A percentile compares a stretch with the other conserved stretches of the same genome.
These are phyloP conservation scores for Limenitis camilla DNA, from an alignment of 2,888 invertebrate genomes.

Conservation along the genomic window DNA sequence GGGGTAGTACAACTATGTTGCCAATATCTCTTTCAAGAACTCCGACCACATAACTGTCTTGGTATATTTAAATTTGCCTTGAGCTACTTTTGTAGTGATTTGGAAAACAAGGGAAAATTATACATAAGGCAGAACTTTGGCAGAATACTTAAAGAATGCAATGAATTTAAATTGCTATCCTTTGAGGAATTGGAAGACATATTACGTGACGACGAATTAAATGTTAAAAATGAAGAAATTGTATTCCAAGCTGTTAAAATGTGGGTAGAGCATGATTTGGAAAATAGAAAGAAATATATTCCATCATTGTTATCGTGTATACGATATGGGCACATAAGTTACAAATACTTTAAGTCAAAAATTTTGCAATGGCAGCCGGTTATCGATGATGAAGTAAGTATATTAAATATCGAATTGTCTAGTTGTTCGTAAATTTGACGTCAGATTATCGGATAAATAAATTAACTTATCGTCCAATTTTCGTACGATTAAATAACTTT, in stretches of 20 bases:
- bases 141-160: constrained; percentile 76
- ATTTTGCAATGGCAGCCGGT: constrained; percentile 73
- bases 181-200: constrained; percentile 77
- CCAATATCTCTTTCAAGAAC: constrained; percentile 76
- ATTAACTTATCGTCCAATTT: no score
- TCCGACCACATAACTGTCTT: constrained; percentile 80
- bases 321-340: constrained; percentile 78
- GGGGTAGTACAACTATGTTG: constrained; percentile 83
- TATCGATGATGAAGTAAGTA: constrained; percentile 62
- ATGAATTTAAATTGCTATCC: constrained; percentile 77
- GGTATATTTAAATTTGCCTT: constrained; percentile 81
- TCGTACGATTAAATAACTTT: no score
- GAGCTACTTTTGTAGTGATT: constrained; percentile 80
- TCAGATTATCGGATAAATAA: no score
- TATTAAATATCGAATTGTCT: no score
- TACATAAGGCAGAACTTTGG: constrained; percentile 76
- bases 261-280: constrained; percentile 79
- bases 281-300: constrained; percentile 70
- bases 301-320: constrained; percentile 77
- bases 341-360: constrained; percentile 72
- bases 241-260: constrained; percentile 82
- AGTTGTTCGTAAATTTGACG: no score
- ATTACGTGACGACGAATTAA: constrained; percentile 80
- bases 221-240: constrained; percentile 81
- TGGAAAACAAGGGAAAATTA: constrained; percentile 76